Base-by-base conservation (phyloP, 2,888 invertebrate genomes). In the Aricia artaxerxes region DNA sequence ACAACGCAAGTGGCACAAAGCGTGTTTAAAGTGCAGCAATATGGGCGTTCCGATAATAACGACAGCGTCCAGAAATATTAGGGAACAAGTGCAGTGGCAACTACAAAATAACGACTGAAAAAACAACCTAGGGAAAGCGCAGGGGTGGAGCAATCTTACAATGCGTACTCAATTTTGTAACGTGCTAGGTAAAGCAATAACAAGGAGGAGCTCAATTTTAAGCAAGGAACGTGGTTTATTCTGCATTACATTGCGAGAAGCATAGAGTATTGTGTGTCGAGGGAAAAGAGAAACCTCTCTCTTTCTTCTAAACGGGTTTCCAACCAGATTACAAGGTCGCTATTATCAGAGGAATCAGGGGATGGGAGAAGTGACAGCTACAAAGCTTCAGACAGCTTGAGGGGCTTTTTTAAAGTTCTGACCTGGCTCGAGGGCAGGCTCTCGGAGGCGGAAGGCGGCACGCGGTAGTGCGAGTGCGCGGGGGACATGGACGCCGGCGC, bases 401-500 rank as follows among this genome's bases (percentile, higher is more conserved):
- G 69, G 35, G 72, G 35, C 4, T 49, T 77, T 2, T 16, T 16
- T 57, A 3, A 6, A 16, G 4, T 64, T 89, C 92, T 86, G 96
- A 97, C 97, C 97, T 97, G 97, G 95, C 97, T 97, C 90, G 96
- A 95, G 87, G 97, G 97, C 92, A 97, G 96, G 87, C 97, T 97
- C 95, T 97, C 97, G 86, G 97, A 96, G 86, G 90, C 96, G 94
- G 90, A 96, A 94, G 96, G 96, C 95, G 90, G 96, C 93, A 90
- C 85, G 87, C 93, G 91, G 90, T 88, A 97, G 94, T 97, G 97
- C 88, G 97, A 96, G 94, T 97, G 98, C 90, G 97, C 97, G 85
- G 97, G 97, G 83, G 97, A 97, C 97, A 98, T 97, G 90, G 97
- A 97, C 91, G 98, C 98, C 86, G 98, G 98, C 90, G 98, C 98